Evolutionary conservation across 2,888 invertebrate species (phyloP).

Genomic region (Agrotis puta): DNA sequence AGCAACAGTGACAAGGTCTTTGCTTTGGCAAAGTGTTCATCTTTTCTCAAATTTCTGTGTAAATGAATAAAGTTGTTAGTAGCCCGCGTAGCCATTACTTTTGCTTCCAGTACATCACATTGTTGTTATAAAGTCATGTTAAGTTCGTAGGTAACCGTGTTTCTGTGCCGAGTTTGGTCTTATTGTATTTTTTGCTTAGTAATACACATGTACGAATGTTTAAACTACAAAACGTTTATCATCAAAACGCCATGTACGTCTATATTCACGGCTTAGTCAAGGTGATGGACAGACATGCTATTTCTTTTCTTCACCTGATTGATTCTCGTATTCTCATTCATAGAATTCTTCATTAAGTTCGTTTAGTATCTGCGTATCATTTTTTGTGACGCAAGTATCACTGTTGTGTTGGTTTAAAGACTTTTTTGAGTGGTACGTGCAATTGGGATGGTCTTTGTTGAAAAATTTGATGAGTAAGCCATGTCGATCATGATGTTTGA

Average conservation of each 20-base stretch:
- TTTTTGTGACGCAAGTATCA: neutral
- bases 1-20: neutral
- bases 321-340: slow-evolving; percentile 47
- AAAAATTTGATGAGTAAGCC: slow-evolving; percentile 7
- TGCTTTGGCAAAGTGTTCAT: neutral
- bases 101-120: neutral
- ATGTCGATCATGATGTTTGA: neutral
- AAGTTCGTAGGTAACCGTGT: slow-evolving; percentile 58
- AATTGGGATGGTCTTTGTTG: slow-evolving; percentile 26
- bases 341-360: slow-evolving; percentile 48
- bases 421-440: slow-evolving; percentile 1
- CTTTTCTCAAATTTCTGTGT: neutral
- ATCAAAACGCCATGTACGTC: slow-evolving; percentile 46
- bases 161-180: slow-evolving; percentile 58
- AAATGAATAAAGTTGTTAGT: neutral
- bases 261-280: slow-evolving; percentile 41
- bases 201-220: slow-evolving; percentile 42
- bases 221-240: slow-evolving; percentile 47
- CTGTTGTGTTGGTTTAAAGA: slow-evolving; percentile 9
- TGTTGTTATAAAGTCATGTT: slow-evolving; percentile 23
- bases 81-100: neutral
- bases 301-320: slow-evolving; percentile 40
- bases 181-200: slow-evolving; percentile 63
- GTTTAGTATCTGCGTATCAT: slow-evolving; percentile 33
- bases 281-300: slow-evolving; percentile 47